Conservation (phyloP, 2,113 vertebrate species). For the Caranx ignobilis region DNA sequence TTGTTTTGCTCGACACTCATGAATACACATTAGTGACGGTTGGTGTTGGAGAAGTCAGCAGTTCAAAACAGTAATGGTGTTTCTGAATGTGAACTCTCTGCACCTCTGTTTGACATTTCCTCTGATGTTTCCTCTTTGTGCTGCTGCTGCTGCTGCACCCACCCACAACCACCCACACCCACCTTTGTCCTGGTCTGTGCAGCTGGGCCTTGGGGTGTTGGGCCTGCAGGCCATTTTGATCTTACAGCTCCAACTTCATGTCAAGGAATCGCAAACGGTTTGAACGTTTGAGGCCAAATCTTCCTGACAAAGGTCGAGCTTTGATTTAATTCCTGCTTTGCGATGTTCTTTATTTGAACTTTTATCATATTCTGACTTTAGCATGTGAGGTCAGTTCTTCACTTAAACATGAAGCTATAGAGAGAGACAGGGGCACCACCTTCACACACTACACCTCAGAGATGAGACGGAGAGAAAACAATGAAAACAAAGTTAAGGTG, state of each 20-base stretch:
- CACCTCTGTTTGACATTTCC: conserved; percentile 71
- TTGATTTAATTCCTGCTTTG: conserved; percentile 17
- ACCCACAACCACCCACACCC: not conserved
- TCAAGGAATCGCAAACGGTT: conserved; percentile 19
- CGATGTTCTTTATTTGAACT: not conserved
- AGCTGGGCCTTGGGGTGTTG: conserved; percentile 32
- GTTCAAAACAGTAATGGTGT: conserved; percentile 63
- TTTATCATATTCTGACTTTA: conserved; percentile 6
- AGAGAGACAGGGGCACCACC: no score
- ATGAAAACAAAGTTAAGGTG: no score
- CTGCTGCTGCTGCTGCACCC: conserved; percentile 13
- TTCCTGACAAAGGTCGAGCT: conserved; percentile 35
- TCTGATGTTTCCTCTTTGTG: conserved; percentile 51
- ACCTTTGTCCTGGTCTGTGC: not conserved
- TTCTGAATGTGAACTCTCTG: conserved; percentile 66
- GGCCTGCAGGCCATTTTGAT: conserved; percentile 60
- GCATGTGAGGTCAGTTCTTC: not conserved
- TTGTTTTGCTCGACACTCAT: conserved; percentile 57
- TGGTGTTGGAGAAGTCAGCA: conserved; percentile 34
- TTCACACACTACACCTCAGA: no score
- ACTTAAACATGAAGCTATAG: not conserved
- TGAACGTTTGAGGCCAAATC: conserved; percentile 28
- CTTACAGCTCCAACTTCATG: conserved; percentile 40
- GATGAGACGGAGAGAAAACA: no score
- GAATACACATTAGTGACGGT: conserved; percentile 72